These are phyloP conservation scores for Arnoldichthys spilopterus DNA, from an alignment of 2,797 vertebrate species.

Conservation along the genomic window DNA sequence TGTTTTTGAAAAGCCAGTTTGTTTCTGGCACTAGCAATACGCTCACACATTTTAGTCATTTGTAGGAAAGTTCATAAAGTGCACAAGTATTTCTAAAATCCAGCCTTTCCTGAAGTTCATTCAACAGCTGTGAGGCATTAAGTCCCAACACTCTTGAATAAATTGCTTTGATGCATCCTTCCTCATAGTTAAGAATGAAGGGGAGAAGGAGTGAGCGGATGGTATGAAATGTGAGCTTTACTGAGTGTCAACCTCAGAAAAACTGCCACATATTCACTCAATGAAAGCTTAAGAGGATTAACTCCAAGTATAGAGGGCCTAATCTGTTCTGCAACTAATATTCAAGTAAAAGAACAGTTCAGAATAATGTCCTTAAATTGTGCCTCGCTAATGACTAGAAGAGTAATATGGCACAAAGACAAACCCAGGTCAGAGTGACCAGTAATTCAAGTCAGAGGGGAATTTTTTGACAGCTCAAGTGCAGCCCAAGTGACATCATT, in stretches of 20 bases:
- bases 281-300: conserved; percentile 8
- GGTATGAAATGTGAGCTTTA: conserved; percentile 19
- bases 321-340: conserved; percentile 4
- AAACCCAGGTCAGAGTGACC: neutral
- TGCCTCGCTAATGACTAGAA: neutral
- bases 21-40: conserved; percentile 24
- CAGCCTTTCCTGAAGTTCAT: conserved; percentile 30
- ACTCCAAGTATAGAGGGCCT: neutral
- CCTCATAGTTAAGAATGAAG: conserved; percentile 38
- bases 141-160: conserved; percentile 44
- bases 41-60: conserved; percentile 55
- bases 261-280: conserved; percentile 7
- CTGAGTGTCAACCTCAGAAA: conserved; percentile 20
- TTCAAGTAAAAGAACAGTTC: conserved; percentile 8
- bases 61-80: conserved; percentile 52
- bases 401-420: neutral
- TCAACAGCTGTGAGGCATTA: conserved; percentile 51
- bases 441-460: neutral
- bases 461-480: neutral
- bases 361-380: neutral
- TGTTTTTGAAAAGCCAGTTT: conserved; percentile 1
- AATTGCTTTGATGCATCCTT: conserved; percentile 52
- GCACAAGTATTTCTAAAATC: conserved; percentile 31
- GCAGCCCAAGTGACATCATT: neutral
- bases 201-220: conserved; percentile 17